Evolutionary conservation across 2,113 vertebrate genomes (phyloP).

Genomic region (Malurus melanocephalus): DNA sequence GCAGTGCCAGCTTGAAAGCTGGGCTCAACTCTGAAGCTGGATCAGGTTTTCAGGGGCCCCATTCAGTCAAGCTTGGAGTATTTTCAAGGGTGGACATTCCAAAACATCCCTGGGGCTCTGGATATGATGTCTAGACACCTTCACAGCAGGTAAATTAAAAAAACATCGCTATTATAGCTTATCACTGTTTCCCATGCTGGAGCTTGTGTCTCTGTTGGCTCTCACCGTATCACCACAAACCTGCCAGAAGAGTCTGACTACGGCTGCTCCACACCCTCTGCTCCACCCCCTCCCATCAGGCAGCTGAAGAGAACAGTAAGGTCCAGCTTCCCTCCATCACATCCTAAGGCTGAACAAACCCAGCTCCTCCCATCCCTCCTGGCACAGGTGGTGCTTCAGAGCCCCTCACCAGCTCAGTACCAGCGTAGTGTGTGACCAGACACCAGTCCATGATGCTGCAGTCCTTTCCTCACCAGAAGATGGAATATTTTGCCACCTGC

Average conservation of each 20-base stretch:
- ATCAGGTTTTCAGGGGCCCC: neutral
- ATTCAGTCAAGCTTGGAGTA: neutral
- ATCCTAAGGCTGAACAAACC: neutral
- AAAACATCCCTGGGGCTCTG: neutral
- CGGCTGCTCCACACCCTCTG: neutral
- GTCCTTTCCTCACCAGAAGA: neutral
- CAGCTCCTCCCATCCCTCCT: neutral
- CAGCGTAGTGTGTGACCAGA: fast-evolving
- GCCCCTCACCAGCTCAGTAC: neutral
- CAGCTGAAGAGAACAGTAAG: neutral
- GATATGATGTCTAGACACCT: neutral
- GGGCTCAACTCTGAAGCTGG: neutral
- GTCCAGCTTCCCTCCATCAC: neutral
- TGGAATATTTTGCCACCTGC: neutral
- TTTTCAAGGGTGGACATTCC: neutral
- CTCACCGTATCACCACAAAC: neutral
- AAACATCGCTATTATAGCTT: neutral
- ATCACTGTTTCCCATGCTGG: neutral
- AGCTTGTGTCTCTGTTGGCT: neutral
- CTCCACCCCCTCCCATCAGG: neutral
- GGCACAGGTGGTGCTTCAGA: neutral
- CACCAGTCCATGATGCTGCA: neutral
- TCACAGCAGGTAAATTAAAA: neutral
- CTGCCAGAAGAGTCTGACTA: neutral
- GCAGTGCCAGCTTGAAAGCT: neutral